These are phyloP conservation scores for Euphonia xanthogaster DNA, from an alignment of 2,797 vertebrate genomes.

Conservation along the genomic window DNA sequence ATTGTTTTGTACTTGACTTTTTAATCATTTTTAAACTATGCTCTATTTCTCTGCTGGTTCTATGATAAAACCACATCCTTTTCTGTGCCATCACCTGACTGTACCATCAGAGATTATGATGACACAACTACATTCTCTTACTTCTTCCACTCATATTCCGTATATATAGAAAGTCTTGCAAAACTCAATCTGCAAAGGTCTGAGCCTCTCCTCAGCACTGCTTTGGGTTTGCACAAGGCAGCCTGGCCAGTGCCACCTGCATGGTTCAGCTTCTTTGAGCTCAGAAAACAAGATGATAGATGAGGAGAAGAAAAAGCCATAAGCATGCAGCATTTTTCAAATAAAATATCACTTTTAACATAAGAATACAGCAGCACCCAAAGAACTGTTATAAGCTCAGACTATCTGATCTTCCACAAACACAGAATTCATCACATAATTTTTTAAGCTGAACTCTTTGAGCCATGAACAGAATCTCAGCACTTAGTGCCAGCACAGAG, in stretches of 20 bases:
- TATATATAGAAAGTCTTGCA: background rate
- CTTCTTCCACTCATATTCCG: background rate
- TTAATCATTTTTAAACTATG: background rate
- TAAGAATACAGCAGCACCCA: background rate
- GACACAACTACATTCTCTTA: background rate
- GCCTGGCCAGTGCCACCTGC: background rate
- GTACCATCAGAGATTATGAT: background rate
- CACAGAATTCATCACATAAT: rapidly evolving
- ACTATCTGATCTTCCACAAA: background rate
- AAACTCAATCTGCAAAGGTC: background rate
- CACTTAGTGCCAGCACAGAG: background rate
- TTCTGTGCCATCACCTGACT: background rate
- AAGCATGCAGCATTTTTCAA: background rate
- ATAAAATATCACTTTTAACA: rapidly evolving
- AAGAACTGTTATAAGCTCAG: background rate
- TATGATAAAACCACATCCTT: background rate
- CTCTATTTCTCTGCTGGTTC: background rate
- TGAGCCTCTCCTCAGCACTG: background rate
- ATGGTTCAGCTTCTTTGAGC: background rate
- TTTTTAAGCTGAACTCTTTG: background rate
- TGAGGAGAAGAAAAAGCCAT: background rate
- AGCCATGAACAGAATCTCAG: background rate
- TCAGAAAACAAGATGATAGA: background rate
- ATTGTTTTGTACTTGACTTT: background rate
- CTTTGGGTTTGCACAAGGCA: background rate